Evolutionary conservation across 2,797 vertebrate genomes (phyloP).

Genomic region (Myotis findleyi): DNA sequence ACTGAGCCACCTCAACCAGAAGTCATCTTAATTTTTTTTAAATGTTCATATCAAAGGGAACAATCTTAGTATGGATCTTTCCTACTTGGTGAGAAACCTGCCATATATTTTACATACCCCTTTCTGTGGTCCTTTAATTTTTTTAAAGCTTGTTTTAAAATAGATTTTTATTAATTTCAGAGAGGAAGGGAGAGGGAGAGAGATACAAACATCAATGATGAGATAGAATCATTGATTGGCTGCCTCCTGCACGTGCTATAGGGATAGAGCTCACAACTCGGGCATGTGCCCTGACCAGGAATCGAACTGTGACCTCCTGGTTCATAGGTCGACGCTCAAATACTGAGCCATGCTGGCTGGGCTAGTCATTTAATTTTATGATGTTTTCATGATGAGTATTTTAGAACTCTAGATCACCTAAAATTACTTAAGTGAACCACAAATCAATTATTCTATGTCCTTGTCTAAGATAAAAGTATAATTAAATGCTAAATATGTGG

Average conservation of each 20-base stretch:
- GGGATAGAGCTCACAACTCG: too few relatives aligned
- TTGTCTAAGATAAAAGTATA: slow-evolving; percentile 33
- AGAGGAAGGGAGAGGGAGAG: too few relatives aligned
- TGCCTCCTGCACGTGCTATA: too few relatives aligned
- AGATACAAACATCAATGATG: too few relatives aligned
- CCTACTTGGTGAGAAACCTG: slow-evolving; percentile 41
- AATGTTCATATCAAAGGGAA: slow-evolving; percentile 32
- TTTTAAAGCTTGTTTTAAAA: too few relatives aligned
- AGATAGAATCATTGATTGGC: too few relatives aligned
- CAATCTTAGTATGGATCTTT: slow-evolving; percentile 49
- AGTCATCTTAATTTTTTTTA: slow-evolving; percentile 32
- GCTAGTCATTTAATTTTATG: slow-evolving; percentile 38
- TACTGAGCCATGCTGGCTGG: too few relatives aligned
- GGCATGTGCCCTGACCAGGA: too few relatives aligned
- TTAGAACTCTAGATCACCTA: slow-evolving; percentile 39
- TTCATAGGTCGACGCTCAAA: too few relatives aligned
- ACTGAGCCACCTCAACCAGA: neutral
- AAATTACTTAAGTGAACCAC: slow-evolving; percentile 45
- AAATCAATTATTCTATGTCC: neutral
- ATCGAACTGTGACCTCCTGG: too few relatives aligned
- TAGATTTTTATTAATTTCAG: too few relatives aligned
- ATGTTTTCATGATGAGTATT: slow-evolving; percentile 33
- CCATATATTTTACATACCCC: neutral
- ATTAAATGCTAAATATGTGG: slow-evolving; percentile 47
- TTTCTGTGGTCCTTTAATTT: slow-evolving; percentile 60